Percentiles rank a stretch among this genome's conserved stretches.
Conservation (phyloP, 2,888 invertebrate genomes). For the Micoletzkya japonica region DNA sequence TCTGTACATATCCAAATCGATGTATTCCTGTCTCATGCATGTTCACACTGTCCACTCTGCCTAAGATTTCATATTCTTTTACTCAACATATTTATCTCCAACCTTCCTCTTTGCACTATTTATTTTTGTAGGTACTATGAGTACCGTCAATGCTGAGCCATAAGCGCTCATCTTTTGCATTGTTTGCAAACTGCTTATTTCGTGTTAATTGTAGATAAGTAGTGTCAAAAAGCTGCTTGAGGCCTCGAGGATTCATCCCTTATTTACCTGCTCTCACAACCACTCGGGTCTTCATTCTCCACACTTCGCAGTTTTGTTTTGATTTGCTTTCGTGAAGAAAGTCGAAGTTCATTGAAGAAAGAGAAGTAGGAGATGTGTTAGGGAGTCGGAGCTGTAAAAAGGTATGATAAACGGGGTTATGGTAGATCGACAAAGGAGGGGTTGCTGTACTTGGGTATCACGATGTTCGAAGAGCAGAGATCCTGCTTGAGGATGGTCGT, state of each 20-base stretch:
- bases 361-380: neutral
- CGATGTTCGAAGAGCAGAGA: conserved; percentile 61
- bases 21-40: conserved; percentile 64
- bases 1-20: conserved; percentile 59
- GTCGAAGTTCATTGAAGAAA: conserved; percentile 44
- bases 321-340: conserved; percentile 55
- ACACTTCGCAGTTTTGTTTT: conserved; percentile 60
- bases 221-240: neutral
- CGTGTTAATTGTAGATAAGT: too few relatives aligned
- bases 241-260: neutral
- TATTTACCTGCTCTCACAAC: conserved; percentile 60
- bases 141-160: too few relatives aligned
- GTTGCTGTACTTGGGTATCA: conserved; percentile 50
- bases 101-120: neutral
- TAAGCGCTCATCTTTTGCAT: too few relatives aligned
- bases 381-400: conserved; percentile 16
- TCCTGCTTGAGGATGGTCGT: conserved; percentile 61
- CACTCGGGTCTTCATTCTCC: conserved; percentile 63
- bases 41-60: conserved; percentile 59
- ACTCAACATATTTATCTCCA: neutral
- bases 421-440: too few relatives aligned
- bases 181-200: too few relatives aligned
- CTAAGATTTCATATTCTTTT: conserved; percentile 36
- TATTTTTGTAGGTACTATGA: too few relatives aligned
- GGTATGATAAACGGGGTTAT: too few relatives aligned